A percentile compares a stretch with the other conserved stretches of the same genome.
These are phyloP conservation scores for Lasius platythorax DNA, from an alignment of 2,888 invertebrate species.

Conservation along the genomic window DNA sequence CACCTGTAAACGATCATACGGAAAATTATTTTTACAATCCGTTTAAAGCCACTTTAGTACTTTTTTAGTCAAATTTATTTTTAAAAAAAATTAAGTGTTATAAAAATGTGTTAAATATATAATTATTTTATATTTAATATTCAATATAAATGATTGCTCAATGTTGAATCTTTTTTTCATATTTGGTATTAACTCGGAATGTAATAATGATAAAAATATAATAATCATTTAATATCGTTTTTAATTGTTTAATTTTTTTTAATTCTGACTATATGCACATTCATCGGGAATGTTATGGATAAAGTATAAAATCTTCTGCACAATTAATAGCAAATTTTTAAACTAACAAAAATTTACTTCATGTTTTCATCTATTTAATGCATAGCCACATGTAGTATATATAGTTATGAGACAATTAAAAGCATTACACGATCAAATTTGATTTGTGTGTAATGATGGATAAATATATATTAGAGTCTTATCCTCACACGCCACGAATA, in stretches of 20 bases:
- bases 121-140: neutral
- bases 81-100: neutral
- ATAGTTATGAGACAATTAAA: neutral
- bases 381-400: neutral
- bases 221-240: neutral
- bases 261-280: neutral
- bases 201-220: neutral
- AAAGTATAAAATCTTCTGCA: neutral
- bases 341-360: neutral
- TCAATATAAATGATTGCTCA: neutral
- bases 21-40: slow-evolving; percentile 25
- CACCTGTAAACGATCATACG: neutral
- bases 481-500: neutral
- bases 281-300: neutral
- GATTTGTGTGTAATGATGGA: neutral
- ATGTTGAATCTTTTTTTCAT: neutral
- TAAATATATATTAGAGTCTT: neutral
- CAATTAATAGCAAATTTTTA: neutral
- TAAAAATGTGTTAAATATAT: neutral
- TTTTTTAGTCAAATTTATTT: neutral
- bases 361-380: neutral
- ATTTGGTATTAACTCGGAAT: neutral
- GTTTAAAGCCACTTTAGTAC: neutral
- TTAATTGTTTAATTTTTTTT: neutral
- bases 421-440: neutral